These are phyloP conservation scores for Acromyrmex charruanus DNA, from an alignment of 1,140 invertebrate genomes.

Conservation along the genomic window DNA sequence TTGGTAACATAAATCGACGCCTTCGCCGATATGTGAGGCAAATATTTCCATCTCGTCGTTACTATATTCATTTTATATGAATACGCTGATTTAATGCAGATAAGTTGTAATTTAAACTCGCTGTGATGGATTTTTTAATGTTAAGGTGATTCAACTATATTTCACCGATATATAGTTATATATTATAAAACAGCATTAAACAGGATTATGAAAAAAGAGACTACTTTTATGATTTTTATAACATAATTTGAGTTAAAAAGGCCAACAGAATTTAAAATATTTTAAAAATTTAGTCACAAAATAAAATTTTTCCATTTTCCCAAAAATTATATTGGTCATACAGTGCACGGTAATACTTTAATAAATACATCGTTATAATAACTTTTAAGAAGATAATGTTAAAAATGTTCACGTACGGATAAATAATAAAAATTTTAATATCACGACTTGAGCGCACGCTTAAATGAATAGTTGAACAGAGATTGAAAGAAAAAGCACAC, in stretches of 20 bases:
- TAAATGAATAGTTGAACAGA: neutral
- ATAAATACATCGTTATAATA: neutral
- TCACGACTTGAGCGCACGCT: neutral
- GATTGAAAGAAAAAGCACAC: conserved; percentile 13
- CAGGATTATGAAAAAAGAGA: neutral
- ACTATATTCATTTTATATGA: conserved; percentile 40
- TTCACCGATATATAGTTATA: neutral
- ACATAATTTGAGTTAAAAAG: neutral
- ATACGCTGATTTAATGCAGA: conserved; percentile 6
- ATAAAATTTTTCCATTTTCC: conserved; percentile 6
- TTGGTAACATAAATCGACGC: conserved; percentile 55
- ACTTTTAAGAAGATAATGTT: conserved; percentile 7
- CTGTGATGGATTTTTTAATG: neutral
- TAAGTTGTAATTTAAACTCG: conserved; percentile 7
- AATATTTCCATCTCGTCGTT: conserved; percentile 47
- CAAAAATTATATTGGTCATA: neutral
- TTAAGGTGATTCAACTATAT: neutral
- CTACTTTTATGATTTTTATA: neutral
- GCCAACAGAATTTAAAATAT: neutral
- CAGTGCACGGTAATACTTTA: neutral
- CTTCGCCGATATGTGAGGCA: conserved; percentile 36
- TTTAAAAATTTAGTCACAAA: neutral
- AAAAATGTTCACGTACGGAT: neutral
- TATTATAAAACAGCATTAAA: neutral
- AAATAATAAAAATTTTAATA: neutral